phyloP scores from a whole-genome alignment of 2,888 invertebrate genomes.

The Pomacea canaliculata region DNA sequence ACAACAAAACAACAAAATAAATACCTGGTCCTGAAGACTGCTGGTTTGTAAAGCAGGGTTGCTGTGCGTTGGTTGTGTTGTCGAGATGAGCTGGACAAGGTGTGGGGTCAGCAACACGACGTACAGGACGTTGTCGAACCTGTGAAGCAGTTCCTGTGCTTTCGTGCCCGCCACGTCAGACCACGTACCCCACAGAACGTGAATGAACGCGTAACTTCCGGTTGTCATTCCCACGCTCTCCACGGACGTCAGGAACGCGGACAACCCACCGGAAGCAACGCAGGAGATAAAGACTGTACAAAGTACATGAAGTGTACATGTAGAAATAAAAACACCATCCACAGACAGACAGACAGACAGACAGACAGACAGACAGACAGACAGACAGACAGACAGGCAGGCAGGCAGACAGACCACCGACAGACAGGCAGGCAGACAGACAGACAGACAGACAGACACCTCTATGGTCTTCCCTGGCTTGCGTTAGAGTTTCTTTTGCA shows the following conservation, averaged over 20 bases:
- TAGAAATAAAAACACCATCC: too few relatives aligned
- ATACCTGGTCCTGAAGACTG: too few relatives aligned
- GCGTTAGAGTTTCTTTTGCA: background rate
- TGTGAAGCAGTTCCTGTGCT: background rate
- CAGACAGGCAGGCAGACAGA: too few relatives aligned
- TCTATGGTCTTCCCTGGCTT: background rate
- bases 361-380: too few relatives aligned
- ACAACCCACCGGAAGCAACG: background rate
- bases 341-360: too few relatives aligned
- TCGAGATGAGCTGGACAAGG: background rate
- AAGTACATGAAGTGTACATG: too few relatives aligned
- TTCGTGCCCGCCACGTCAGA: background rate
- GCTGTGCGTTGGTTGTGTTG: background rate
- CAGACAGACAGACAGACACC: background rate
- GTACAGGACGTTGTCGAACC: background rate
- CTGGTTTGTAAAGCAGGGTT: background rate
- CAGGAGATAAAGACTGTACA: constrained; percentile 12
- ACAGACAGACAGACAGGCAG: too few relatives aligned
- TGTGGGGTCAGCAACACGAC: background rate
- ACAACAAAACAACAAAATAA: too few relatives aligned
- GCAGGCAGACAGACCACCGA: too few relatives aligned
- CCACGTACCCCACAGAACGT: constrained; percentile 9
- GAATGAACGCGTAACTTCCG: constrained; percentile 14
- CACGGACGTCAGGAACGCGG: background rate
- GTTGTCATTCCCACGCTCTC: constrained; percentile 1